Base-by-base conservation (phyloP, 35 echinoderm and acorn worm species). In the Ptychodera flava region DNA sequence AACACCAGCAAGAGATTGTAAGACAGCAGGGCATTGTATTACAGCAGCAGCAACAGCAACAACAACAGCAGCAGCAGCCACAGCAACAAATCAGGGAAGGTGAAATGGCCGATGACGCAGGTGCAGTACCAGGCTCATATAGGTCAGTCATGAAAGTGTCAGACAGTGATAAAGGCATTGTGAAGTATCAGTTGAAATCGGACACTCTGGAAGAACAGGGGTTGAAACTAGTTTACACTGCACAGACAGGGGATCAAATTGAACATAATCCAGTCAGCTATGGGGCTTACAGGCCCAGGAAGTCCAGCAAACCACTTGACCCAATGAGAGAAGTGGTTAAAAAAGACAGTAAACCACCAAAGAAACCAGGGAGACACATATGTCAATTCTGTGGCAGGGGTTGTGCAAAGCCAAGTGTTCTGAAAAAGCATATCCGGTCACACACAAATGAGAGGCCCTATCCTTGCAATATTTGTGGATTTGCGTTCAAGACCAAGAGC, bases 401-500 rank as follows among this genome's bases (percentile, higher is more conserved):
- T 37, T 99, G 96, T 80, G 88, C 93, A n/a, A 99, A 99, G 38
- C 96, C 96, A 15, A 99, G 96, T 88, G 96, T 99, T 1, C 82
- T 99, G 16, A 99, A 91, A 37, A 99, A 99, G 37, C 96, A 99
- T 78, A 87, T 99, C 33, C 82, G 96, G 35, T 99, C 96, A 27
- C 96, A 99, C 80, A 99, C 96, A 32, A 92, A 92, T 0, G 96
- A 99, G 31, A 87, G 96, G 36, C 96, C 96, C 31, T 99, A 99
- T 86, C 96, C 96, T 32, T 99, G 96, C 85, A 82, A 38, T 78
- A 92, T 92, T 37, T 99, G 96, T 92, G 96, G 96, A 28, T 94
- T 99, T 80, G 91, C 92, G 30, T 99, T 99, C 80, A 99, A 99
- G 80, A 99, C 96, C 31, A 99, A 99, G 77, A 99, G 96, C 76